phyloP scores from a whole-genome alignment of 1,140 invertebrate genomes.

The Trachymyrmex septentrionalis region DNA sequence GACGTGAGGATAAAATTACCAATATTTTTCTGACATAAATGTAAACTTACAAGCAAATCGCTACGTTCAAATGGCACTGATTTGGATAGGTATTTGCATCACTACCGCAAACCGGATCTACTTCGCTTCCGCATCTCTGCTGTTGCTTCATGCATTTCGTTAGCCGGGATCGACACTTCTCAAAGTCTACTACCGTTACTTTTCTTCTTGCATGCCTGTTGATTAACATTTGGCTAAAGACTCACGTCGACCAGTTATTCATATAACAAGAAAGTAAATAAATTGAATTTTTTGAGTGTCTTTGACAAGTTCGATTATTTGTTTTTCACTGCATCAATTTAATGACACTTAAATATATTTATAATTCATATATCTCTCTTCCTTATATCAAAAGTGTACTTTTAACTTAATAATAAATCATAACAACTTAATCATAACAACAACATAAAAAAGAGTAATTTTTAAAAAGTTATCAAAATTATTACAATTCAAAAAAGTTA shows the following conservation, averaged over 20 bases:
- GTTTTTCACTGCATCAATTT: neutral
- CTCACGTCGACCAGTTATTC: neutral
- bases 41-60: conserved; percentile 92
- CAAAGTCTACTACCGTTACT: conserved; percentile 90
- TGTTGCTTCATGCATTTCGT: conserved; percentile 91
- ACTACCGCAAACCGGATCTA: conserved; percentile 93
- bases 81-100: conserved; percentile 94
- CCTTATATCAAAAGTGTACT: too few species aligned
- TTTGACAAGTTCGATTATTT: neutral
- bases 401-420: too few species aligned
- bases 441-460: too few species aligned
- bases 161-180: conserved; percentile 91
- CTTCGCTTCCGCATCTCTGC: conserved; percentile 87
- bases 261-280: neutral
- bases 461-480: too few species aligned
- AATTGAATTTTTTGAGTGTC: neutral
- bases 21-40: neutral
- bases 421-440: too few species aligned
- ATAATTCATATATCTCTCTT: too few species aligned
- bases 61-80: conserved; percentile 93
- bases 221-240: conserved; percentile 48
- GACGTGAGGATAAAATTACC: neutral
- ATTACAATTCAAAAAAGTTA: too few species aligned
- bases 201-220: conserved; percentile 86
- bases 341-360: neutral